phyloP scores from a whole-genome alignment of 64 coral and sea anemone genomes.

The Hydrozoanthus tunicans region DNA sequence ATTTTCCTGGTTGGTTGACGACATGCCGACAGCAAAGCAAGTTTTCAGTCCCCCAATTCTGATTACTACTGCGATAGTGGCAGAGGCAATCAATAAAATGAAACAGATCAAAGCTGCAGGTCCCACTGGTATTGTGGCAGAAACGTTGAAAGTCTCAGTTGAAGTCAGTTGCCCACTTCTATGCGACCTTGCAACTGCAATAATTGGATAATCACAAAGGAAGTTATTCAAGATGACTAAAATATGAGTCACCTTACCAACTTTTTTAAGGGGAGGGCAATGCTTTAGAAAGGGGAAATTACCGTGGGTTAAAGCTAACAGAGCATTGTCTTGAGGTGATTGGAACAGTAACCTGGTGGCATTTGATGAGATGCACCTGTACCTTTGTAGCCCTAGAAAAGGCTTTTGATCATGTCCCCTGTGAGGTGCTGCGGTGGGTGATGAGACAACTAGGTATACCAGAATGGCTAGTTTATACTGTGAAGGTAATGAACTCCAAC shows the following conservation, averaged over 20 bases:
- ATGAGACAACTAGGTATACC: constrained; percentile 1
- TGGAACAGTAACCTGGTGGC: constrained; percentile 1
- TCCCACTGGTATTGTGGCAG: constrained; percentile 38
- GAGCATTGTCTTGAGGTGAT: constrained; percentile 28
- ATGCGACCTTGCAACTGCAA: constrained; percentile 6
- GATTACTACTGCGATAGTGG: constrained; percentile 39
- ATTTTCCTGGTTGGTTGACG: constrained; percentile 26
- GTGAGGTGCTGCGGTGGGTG: background rate
- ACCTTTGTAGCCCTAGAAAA: constrained; percentile 1
- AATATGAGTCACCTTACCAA: background rate
- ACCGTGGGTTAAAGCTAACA: constrained; percentile 9
- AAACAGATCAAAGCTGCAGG: constrained; percentile 16
- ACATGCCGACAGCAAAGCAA: constrained; percentile 9
- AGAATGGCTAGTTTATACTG: background rate
- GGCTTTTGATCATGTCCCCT: background rate
- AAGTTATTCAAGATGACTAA: background rate
- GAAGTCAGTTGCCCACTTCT: constrained; percentile 23
- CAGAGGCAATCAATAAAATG: constrained; percentile 25
- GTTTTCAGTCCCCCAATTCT: constrained; percentile 15
- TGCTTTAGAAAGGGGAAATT: constrained; percentile 24
- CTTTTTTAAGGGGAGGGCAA: background rate
- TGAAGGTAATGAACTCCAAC: background rate
- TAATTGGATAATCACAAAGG: background rate
- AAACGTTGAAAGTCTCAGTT: constrained; percentile 14
- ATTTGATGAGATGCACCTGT: constrained; percentile 18